These are phyloP conservation scores for Parasteatoda lunata DNA, from an alignment of 2,888 invertebrate species.

Conservation along the genomic window DNA sequence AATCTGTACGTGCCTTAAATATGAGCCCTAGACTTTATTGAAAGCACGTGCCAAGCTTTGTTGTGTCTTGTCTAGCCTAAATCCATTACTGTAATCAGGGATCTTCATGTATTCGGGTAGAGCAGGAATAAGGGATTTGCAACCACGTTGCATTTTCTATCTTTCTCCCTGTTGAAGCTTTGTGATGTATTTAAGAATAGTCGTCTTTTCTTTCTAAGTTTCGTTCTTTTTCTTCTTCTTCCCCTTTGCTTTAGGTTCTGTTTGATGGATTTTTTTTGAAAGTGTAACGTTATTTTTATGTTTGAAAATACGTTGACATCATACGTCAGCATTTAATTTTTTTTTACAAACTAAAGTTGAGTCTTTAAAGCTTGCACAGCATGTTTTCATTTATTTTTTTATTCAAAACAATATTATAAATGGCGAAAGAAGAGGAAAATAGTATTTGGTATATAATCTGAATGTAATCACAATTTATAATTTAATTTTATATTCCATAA, in stretches of 20 bases:
- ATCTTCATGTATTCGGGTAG: conserved; percentile 48
- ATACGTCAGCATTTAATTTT: too few species aligned
- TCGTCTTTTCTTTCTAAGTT: background rate
- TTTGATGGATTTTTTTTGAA: background rate
- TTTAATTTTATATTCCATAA: too few species aligned
- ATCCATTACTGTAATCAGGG: conserved; percentile 67
- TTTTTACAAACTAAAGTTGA: too few species aligned
- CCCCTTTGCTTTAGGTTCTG: background rate
- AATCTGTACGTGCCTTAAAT: conserved; percentile 61
- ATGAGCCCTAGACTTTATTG: conserved; percentile 63
- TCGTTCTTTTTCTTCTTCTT: conserved; percentile 4
- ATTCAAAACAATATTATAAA: too few species aligned
- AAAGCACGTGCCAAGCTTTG: conserved; percentile 60
- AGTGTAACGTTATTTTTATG: too few species aligned
- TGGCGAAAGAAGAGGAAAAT: too few species aligned
- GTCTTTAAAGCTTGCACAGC: too few species aligned
- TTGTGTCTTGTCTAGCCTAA: conserved; percentile 66
- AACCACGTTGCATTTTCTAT: conserved; percentile 48
- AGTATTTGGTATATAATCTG: too few species aligned
- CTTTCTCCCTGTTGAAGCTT: conserved; percentile 14
- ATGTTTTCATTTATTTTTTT: too few species aligned
- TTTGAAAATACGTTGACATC: too few species aligned
- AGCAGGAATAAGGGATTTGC: conserved; percentile 47
- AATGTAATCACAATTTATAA: too few species aligned
- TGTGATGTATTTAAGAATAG: conserved; percentile 49